Conservation (phyloP, 2,888 invertebrate genomes). For the Hedya salicella region DNA sequence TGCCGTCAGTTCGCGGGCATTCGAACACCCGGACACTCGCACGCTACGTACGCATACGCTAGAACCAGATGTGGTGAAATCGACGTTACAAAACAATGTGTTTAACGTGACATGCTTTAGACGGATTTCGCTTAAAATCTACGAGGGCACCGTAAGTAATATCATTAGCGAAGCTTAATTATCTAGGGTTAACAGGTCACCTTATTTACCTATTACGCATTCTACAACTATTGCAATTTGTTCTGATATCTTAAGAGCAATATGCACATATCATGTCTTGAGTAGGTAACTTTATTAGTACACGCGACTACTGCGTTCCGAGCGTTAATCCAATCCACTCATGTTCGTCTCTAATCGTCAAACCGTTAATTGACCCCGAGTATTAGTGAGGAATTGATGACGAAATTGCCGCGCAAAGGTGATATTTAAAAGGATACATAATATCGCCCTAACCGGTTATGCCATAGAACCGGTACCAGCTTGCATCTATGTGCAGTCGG, state of each 20-base stretch:
- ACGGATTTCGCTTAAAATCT: conserved; percentile 8
- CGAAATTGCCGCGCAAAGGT: conserved; percentile 14
- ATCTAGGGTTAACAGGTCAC: conserved; percentile 33
- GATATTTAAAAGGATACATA: neutral
- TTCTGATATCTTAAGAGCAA: conserved; percentile 35
- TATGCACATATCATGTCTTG: conserved; percentile 9
- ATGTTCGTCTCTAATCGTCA: neutral
- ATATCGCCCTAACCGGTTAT: conserved; percentile 13
- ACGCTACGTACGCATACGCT: conserved; percentile 12
- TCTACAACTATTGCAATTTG: conserved; percentile 27
- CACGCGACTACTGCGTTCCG: neutral
- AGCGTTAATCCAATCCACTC: neutral
- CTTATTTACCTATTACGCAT: conserved; percentile 18
- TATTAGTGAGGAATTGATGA: neutral
- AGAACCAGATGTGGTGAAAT: conserved; percentile 9
- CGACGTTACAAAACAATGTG: conserved; percentile 27
- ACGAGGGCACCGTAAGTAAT: conserved; percentile 26
- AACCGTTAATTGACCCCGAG: conserved; percentile 15
- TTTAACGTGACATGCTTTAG: conserved; percentile 35
- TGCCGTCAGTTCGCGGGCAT: conserved; percentile 21
- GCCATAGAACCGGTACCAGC: conserved; percentile 1
- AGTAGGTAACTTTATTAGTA: conserved; percentile 26
- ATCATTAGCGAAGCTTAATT: neutral
- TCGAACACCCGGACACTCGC: conserved; percentile 19
- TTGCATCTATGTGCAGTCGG: conserved; percentile 27